A percentile compares a stretch with the other conserved stretches of the same genome.
Evolutionary conservation across 2,888 invertebrate species (phyloP).

Genomic region (Meghimatium bilineatum): DNA sequence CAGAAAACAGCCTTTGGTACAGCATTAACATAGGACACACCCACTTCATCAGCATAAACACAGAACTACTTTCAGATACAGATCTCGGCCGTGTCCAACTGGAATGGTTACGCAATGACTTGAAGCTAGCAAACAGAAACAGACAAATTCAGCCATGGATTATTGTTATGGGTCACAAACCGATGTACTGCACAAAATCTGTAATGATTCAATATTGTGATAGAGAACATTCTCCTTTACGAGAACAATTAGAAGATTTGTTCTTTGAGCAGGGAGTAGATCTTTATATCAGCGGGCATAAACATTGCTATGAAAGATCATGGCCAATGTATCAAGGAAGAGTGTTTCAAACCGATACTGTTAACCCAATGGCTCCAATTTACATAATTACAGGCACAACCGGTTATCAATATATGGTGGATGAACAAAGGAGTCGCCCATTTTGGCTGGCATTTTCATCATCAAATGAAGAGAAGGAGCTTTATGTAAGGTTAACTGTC

Average conservation of each 20-base stretch:
- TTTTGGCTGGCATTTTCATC: constrained; percentile 65
- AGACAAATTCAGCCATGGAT: constrained; percentile 72
- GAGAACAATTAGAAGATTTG: constrained; percentile 65
- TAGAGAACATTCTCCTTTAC: constrained; percentile 62
- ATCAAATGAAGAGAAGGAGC: constrained; percentile 60
- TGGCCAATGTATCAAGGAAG: constrained; percentile 69
- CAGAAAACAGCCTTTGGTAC: constrained; percentile 73
- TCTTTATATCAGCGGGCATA: constrained; percentile 68
- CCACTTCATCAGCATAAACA: constrained; percentile 68
- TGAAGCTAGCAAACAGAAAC: constrained; percentile 64
- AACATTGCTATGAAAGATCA: constrained; percentile 71
- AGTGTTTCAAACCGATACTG: constrained; percentile 62
- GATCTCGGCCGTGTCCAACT: constrained; percentile 81
- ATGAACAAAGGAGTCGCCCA: constrained; percentile 57
- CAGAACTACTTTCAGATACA: constrained; percentile 75
- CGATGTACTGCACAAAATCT: constrained; percentile 74
- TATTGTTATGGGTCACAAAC: constrained; percentile 74
- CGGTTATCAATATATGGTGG: constrained; percentile 61
- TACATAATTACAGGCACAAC: constrained; percentile 67
- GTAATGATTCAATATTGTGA: constrained; percentile 64
- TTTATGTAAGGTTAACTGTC: constrained; percentile 62
- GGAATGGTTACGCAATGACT: constrained; percentile 66
- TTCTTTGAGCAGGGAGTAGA: constrained; percentile 71
- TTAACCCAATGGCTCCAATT: constrained; percentile 67
- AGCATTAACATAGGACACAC: constrained; percentile 72